Evolutionary conservation across 2,113 vertebrate species (phyloP).

Genomic region (Oreamnos americanus): DNA sequence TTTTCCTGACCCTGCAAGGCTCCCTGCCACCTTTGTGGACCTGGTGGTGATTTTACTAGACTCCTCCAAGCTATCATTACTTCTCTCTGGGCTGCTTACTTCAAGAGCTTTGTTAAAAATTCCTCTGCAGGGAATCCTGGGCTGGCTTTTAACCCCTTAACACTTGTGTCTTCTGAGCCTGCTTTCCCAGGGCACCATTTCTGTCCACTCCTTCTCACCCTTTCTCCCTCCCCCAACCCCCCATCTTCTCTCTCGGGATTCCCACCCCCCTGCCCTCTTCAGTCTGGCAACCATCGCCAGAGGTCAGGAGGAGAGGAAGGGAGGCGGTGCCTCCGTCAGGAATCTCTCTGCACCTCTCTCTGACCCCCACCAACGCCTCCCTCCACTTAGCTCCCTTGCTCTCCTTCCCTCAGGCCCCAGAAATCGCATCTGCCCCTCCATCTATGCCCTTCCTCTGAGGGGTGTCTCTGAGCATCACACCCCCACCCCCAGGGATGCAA

Average conservation of each 20-base stretch:
- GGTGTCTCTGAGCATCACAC: background rate
- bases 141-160: background rate
- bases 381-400: slow-evolving; percentile 16
- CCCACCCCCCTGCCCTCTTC: background rate
- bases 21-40: background rate
- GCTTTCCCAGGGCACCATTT: background rate
- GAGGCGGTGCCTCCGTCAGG: slow-evolving; percentile 37
- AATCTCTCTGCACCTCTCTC: slow-evolving; percentile 42
- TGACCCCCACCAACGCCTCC: slow-evolving; percentile 16
- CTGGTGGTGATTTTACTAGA: background rate
- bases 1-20: background rate
- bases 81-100: background rate
- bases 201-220: background rate
- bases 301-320: slow-evolving; percentile 64
- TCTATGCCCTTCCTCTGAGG: background rate
- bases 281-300: background rate
- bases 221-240: background rate
- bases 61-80: background rate
- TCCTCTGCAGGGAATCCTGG: background rate
- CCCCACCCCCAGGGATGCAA: background rate
- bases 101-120: slow-evolving; percentile 18
- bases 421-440: background rate
- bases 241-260: background rate
- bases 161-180: background rate
- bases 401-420: slow-evolving; percentile 20